phyloP scores from a whole-genome alignment of 2,113 vertebrate species.

The Ophthalmotilapia sp. region DNA sequence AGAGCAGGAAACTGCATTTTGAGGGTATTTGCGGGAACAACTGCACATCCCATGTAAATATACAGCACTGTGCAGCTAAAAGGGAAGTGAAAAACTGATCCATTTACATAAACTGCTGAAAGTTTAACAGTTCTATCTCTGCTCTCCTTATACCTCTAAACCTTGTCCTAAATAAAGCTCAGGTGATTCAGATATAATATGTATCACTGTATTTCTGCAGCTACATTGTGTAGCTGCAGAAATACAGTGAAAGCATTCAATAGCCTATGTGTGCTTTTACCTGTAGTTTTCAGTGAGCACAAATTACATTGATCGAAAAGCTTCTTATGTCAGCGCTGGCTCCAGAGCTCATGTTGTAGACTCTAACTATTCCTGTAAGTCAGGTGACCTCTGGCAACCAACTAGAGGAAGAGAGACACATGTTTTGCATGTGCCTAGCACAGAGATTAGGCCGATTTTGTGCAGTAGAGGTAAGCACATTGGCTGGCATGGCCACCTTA shows the following conservation, averaged over 20 bases:
- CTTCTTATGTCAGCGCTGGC: conserved; percentile 12
- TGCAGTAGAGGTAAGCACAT: background rate
- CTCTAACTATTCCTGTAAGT: background rate
- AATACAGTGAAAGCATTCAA: background rate
- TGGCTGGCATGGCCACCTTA: background rate
- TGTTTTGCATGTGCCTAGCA: background rate
- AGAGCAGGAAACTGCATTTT: background rate
- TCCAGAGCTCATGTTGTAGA: background rate
- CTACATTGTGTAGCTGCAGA: background rate
- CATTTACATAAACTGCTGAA: background rate
- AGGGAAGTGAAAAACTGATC: background rate
- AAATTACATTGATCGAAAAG: conserved; percentile 1
- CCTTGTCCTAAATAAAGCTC: background rate
- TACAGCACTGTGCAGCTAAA: background rate
- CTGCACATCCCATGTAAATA: background rate
- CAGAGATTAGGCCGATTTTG: background rate
- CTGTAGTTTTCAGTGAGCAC: background rate
- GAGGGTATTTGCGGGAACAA: background rate
- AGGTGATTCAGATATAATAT: background rate
- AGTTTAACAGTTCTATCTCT: background rate
- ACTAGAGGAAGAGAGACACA: background rate
- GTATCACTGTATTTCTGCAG: background rate
- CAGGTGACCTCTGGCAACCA: background rate
- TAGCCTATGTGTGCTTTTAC: background rate
- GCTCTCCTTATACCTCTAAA: background rate